These are phyloP conservation scores for Hydrolagus affinis DNA, from an alignment of 2,113 vertebrate genomes.

Conservation along the genomic window DNA sequence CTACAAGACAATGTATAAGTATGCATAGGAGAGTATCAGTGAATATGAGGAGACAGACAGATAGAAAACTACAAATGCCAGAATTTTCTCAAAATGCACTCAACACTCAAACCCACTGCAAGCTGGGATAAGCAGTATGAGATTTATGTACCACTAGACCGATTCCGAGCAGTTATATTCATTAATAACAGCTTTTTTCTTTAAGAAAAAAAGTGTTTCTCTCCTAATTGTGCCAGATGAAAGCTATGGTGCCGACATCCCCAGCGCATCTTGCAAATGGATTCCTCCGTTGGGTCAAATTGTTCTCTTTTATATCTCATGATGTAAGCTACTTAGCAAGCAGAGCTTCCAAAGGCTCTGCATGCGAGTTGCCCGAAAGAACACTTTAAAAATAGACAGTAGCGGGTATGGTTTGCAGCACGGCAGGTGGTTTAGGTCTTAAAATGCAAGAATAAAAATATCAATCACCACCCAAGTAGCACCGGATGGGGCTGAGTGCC, in stretches of 20 bases:
- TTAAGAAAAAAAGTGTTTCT: background rate
- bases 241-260: background rate
- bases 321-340: background rate
- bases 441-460: too few relatives aligned
- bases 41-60: too few relatives aligned
- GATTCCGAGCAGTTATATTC: background rate
- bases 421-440: too few relatives aligned
- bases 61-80: background rate
- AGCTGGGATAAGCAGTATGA: background rate
- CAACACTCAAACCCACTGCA: background rate
- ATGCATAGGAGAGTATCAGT: too few relatives aligned
- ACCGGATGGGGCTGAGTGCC: too few relatives aligned
- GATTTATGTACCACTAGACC: background rate
- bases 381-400: background rate
- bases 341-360: constrained; percentile 1
- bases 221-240: background rate
- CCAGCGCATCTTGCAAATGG: background rate
- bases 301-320: background rate
- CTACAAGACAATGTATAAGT: too few relatives aligned
- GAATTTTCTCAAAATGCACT: background rate
- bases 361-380: background rate
- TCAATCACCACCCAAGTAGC: too few relatives aligned
- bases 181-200: background rate
- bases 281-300: background rate
- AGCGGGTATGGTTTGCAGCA: too few relatives aligned